Conservation (phyloP, 92 coral and sea anemone species). For the Nematostella vectensis region DNA sequence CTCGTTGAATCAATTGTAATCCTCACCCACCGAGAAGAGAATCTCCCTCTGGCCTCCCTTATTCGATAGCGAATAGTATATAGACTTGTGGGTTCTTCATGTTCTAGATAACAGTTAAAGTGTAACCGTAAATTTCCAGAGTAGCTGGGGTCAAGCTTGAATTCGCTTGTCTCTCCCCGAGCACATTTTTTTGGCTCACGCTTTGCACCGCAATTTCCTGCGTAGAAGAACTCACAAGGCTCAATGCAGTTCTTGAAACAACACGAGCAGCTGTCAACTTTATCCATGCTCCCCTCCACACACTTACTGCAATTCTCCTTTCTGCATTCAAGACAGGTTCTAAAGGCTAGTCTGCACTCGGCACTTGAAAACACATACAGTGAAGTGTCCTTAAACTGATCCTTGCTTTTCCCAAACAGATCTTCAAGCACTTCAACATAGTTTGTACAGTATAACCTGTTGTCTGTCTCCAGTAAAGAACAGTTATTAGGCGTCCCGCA, state of each 20-base stretch:
- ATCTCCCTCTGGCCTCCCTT: conserved; percentile 32
- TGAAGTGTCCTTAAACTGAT: conserved; percentile 36
- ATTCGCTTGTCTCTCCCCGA: conserved; percentile 62
- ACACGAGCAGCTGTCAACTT: conserved; percentile 39
- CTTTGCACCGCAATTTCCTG: conserved; percentile 7
- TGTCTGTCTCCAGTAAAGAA: conserved; percentile 14
- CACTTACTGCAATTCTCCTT: conserved; percentile 27
- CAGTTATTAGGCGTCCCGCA: conserved; percentile 29
- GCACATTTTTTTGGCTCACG: conserved; percentile 40
- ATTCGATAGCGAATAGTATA: conserved; percentile 45
- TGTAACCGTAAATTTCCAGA: conserved; percentile 28
- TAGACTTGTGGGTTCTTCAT: conserved; percentile 30
- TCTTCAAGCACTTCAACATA: conserved; percentile 34
- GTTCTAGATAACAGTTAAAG: conserved; percentile 56
- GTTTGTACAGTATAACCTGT: conserved; percentile 46
- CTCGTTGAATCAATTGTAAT: conserved; percentile 11
- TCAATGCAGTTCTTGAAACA: conserved; percentile 49
- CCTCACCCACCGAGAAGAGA: conserved; percentile 42
- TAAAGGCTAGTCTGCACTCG: conserved; percentile 30
- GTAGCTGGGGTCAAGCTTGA: conserved; percentile 27
- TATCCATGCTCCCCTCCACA: conserved; percentile 6
- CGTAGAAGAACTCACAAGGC: conserved; percentile 33
- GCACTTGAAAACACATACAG: conserved; percentile 27
- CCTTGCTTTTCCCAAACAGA: conserved; percentile 22
- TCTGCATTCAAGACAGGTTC: conserved; percentile 38